These are phyloP conservation scores for Calephelis virginiensis DNA, from an alignment of 1,140 invertebrate genomes.

Conservation along the genomic window DNA sequence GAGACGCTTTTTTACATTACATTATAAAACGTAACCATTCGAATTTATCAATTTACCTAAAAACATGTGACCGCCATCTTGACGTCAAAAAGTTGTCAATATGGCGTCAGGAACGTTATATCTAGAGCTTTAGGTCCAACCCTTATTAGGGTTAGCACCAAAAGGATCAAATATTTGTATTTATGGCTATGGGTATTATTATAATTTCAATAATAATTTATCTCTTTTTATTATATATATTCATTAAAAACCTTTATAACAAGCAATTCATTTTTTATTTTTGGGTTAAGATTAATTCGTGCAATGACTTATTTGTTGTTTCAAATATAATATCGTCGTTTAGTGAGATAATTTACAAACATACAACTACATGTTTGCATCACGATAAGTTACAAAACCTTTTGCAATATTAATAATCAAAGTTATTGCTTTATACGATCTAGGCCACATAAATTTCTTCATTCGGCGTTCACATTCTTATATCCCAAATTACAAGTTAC, in stretches of 20 bases:
- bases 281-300: too few species aligned
- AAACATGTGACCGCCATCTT: not conserved
- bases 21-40: not conserved
- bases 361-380: not conserved
- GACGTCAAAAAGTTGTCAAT: not conserved
- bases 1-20: not conserved
- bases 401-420: not conserved
- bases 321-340: too few species aligned
- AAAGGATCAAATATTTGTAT: too few species aligned
- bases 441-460: not conserved
- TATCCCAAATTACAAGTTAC: not conserved
- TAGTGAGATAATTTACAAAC: too few species aligned
- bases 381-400: not conserved
- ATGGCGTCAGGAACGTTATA: not conserved
- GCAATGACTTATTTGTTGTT: too few species aligned
- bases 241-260: too few species aligned
- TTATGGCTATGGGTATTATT: too few species aligned
- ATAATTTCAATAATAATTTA: too few species aligned
- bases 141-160: too few species aligned
- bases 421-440: slow-evolving; percentile 1
- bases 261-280: too few species aligned
- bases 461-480: not conserved
- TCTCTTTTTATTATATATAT: too few species aligned
- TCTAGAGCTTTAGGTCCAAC: too few species aligned
- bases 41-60: not conserved